Base-by-base conservation (phyloP, 2,797 vertebrate genomes). In the Peromyscus nudipes region DNA sequence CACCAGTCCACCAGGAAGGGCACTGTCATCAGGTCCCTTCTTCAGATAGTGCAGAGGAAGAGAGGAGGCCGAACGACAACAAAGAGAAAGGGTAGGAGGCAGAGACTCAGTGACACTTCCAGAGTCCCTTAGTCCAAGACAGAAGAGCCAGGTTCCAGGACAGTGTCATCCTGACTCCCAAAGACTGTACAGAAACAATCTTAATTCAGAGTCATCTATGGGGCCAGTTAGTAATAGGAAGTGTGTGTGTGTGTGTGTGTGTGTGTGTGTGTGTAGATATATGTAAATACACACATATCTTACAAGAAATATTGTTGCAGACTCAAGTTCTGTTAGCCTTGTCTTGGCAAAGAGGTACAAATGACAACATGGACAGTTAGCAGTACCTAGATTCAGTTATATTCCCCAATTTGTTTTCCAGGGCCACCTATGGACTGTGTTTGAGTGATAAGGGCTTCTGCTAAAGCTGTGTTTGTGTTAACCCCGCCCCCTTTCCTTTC, bases 161-260 rank as follows among this genome's bases (percentile, higher is more conserved):
- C 0, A 5, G 31, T 1, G 1, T 52, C 43, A 57, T 4, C 52
- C 65, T 13, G 10, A 65, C 29, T 89, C 10, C 0, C 4, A 1
- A 43, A 82, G 83, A 29, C 57, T 12, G 0, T 9, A 21, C 2
- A 0, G 11, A 12, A 76, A n/a, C 3, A 84, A 10, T 57, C 13
- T 10, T 19, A 64, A 14, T 49, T 60, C 43, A 49, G 8, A 90
- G 4, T 19, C 25, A 49, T 34, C n/a, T n/a, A 13, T 31, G 27
- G 80, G n/a, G 23, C 13, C 21, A 31, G 16, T 86, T 80, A 80
- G 40, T 81, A 94, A 27, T 25, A 6, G 55, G 4, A 49, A 89
- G 19, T 65, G 29, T 84, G 14, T 83, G 14, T 83, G 37, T 83
- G 25, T 83, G 25, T 43, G 37, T 23, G 31, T 55, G 31, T 80